Percentiles rank a stretch among this genome's conserved stretches.
Conservation (phyloP, 2,797 vertebrate species). For the Clarias platycephalus region DNA sequence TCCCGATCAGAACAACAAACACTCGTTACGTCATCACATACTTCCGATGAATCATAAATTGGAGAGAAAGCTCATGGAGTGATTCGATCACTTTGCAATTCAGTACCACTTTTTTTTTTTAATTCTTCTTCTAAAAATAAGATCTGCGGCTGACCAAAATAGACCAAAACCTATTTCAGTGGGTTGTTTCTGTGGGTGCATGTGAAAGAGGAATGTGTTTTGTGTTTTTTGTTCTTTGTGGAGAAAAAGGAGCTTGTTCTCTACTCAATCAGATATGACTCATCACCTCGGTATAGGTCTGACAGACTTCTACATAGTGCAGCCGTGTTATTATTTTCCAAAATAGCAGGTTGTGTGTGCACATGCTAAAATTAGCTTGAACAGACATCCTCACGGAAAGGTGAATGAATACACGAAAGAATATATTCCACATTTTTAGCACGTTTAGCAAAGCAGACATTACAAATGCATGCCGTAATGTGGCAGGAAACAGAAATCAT, state of each 20-base stretch:
- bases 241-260: conserved; percentile 31
- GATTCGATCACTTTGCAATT: conserved; percentile 76
- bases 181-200: conserved; percentile 69
- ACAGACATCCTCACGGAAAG: conserved; percentile 4
- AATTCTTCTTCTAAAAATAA: conserved; percentile 73
- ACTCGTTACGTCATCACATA: conserved; percentile 71
- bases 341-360: neutral
- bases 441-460: neutral
- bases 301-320: conserved; percentile 33
- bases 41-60: conserved; percentile 70
- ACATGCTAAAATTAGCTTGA: conserved; percentile 8
- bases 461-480: neutral
- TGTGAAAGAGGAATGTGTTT: conserved; percentile 62
- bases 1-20: conserved; percentile 55
- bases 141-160: conserved; percentile 70
- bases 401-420: neutral
- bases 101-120: conserved; percentile 66
- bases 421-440: neutral
- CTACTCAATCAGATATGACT: conserved; percentile 47
- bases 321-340: conserved; percentile 37
- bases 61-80: conserved; percentile 54
- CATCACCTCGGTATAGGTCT: conserved; percentile 46
- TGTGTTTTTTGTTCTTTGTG: conserved; percentile 63
- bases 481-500: neutral
- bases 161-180: conserved; percentile 75